Evolutionary conservation across 1,140 invertebrate species (phyloP), one percentile per base, ranked within the genome.

Genomic region (Ridgeia piscesae): DNA sequence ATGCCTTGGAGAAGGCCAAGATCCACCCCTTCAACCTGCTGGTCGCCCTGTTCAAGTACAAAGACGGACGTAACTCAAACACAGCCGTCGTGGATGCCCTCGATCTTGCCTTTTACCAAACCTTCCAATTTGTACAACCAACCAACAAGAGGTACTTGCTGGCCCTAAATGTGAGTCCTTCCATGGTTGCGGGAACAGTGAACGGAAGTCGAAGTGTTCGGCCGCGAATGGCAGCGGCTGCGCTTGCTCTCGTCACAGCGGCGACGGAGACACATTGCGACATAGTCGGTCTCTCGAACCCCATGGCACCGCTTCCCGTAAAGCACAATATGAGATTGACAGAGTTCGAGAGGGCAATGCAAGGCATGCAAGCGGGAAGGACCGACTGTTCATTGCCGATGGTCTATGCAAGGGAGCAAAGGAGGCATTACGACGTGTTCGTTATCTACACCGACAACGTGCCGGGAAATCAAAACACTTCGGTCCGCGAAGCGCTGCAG

Each of bases 21-120:
- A 95, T 97, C 92, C 97, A 97, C 94, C 97, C 97, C 1, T 96
- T 97, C 91, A 95, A 96, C 91, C 95, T 97, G 89, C 96, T 97
- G 35, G 95, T 97, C 92, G 96, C 96, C 1, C 94, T 97, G 91
- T 96, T 96, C 91, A 96, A 96, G 93, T 97, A 97, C 93, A 96
- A 94, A 8, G 91, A 96, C 94, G 96, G 97, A 92, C 58, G 96
- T 96, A 94, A 96, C 21, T 92, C 93, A 17, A 95, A 95, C 92
- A 34, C 91, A 11, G 92, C 93, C 11, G 94, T 96, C 33, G 33
- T 94, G 33, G 91, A 93, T 21, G 95, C 95, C n/a, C 94, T 96
- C 33, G 95, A 96, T 21, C 91, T 93, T 14, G 95, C 95, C 21
- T 96, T 95, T 93, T 95, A 58, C 35, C 34, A 21, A 35, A 35